Evolutionary conservation across 2,888 invertebrate genomes (phyloP), one percentile per base, ranked within the genome.

Genomic region (Chironomus riparius): DNA sequence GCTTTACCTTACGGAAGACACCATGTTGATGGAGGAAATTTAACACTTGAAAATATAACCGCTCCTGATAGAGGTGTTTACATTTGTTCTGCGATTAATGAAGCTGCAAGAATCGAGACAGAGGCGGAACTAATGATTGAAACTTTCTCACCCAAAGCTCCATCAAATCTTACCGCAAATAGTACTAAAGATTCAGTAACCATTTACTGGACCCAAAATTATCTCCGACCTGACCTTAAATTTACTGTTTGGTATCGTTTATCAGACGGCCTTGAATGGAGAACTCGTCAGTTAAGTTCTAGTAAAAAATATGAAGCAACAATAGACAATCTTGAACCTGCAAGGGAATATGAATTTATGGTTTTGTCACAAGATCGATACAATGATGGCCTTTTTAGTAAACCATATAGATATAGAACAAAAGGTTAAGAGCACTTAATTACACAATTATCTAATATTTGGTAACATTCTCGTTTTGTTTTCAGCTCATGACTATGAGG

Each of bases 341-440:
- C 85, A 77, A 87, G 91, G 22, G 90, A 91, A 81, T 97, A 97
- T 84, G 95, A 97, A 84, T 90, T 97, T 81, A 94, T 95, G 88
- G 92, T 97, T 70, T 87, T 95, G 70, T 91, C 95, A 79, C 92
- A 93, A 82, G 95, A 97, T 83, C 88, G 91, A 80, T 87, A 89
- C 77, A 95, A 95, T 6, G 94, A 95, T 80, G 95, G 96, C 24
- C 90, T 95, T 85, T 95, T 94, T 82, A 96, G 96, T 84, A 93
- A 93, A 83, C 88, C 92, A 12, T 86, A 95, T 47, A 88, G 88
- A 79, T 89, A 91, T 76, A 88, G 88, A 81, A 95, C 95, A 0
- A 88, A 89, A 83, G 87, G 86, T 85, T 79, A 80, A 76, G 24
- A 69, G 1, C 10, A 28, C 2, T 38, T 38, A 10, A 38, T 78